Evolutionary conservation across 2,888 invertebrate species (phyloP).

Genomic region (Tenthredo scrophulariae): DNA sequence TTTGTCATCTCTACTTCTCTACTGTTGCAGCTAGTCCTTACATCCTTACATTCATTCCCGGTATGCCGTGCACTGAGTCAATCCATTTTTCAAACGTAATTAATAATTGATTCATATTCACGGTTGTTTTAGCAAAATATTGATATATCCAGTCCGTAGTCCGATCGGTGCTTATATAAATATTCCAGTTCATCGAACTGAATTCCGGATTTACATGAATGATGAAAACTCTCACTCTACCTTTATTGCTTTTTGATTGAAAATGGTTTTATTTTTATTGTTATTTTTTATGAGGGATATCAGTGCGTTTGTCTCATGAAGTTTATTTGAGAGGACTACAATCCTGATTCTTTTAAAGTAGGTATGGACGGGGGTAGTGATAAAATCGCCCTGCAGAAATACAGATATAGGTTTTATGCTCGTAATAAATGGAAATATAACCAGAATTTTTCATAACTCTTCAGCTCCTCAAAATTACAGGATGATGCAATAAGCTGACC

Average conservation of each 20-base stretch:
- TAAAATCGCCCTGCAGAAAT: neutral
- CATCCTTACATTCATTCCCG: too few species aligned
- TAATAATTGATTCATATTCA: slow-evolving; percentile 17
- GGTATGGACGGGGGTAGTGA: neutral
- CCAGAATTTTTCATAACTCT: slow-evolving; percentile 17
- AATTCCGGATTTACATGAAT: neutral
- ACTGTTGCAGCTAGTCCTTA: neutral
- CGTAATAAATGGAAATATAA: slow-evolving; percentile 4
- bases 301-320: neutral
- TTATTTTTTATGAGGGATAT: neutral
- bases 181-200: neutral
- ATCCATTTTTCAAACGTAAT: slow-evolving; percentile 12
- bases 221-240: neutral
- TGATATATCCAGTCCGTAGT: neutral
- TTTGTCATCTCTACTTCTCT: neutral
- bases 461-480: neutral
- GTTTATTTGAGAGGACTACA: neutral
- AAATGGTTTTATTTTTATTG: neutral
- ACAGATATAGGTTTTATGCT: neutral
- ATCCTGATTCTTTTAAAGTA: neutral
- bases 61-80: neutral
- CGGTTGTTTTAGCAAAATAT: neutral
- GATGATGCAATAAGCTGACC: slow-evolving; percentile 41
- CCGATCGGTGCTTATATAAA: neutral
- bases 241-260: neutral